Percentiles rank a stretch among this genome's conserved stretches.
phyloP scores from a whole-genome alignment of 2,113 vertebrate genomes.

The Oenanthe oenanthe region DNA sequence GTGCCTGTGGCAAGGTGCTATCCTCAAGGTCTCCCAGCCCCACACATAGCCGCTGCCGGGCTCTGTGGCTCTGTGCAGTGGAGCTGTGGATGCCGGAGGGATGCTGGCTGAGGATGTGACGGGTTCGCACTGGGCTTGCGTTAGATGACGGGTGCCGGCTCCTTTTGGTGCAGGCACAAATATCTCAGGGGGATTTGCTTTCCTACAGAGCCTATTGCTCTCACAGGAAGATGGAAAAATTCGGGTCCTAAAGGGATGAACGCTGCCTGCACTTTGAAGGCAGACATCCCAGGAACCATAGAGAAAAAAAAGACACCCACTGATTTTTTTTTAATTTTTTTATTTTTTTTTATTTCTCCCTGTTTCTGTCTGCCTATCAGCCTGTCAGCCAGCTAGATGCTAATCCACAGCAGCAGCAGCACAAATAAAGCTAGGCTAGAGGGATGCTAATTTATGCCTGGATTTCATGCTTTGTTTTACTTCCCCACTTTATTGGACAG shows the following conservation, averaged over 20 bases:
- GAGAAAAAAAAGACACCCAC: slow-evolving; percentile 51
- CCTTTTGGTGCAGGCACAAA: neutral
- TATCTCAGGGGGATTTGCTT: neutral
- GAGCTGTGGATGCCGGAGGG: neutral
- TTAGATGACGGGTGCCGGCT: neutral
- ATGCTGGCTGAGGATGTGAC: neutral
- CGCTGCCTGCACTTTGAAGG: slow-evolving; percentile 27
- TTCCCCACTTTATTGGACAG: slow-evolving; percentile 67
- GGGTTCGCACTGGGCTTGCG: neutral
- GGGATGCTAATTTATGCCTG: slow-evolving; percentile 68
- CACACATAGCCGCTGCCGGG: fast-evolving
- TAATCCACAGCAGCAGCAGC: slow-evolving; percentile 64
- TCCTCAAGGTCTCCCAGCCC: neutral
- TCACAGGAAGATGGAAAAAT: slow-evolving; percentile 21
- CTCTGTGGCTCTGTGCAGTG: neutral
- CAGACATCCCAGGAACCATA: slow-evolving; percentile 6
- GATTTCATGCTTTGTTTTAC: slow-evolving; percentile 67
- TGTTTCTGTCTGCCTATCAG: slow-evolving; percentile 65
- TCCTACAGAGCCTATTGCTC: slow-evolving; percentile 24
- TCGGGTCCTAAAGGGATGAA: slow-evolving; percentile 47
- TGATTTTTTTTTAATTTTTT: neutral
- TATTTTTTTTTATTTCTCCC: neutral
- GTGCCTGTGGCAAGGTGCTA: neutral
- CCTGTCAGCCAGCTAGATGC: slow-evolving; percentile 62
- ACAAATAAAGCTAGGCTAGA: slow-evolving; percentile 61